Evolutionary conservation across 2,888 invertebrate genomes (phyloP), one percentile per base, ranked within the genome.

Genomic region (Thymelicus acteon): DNA sequence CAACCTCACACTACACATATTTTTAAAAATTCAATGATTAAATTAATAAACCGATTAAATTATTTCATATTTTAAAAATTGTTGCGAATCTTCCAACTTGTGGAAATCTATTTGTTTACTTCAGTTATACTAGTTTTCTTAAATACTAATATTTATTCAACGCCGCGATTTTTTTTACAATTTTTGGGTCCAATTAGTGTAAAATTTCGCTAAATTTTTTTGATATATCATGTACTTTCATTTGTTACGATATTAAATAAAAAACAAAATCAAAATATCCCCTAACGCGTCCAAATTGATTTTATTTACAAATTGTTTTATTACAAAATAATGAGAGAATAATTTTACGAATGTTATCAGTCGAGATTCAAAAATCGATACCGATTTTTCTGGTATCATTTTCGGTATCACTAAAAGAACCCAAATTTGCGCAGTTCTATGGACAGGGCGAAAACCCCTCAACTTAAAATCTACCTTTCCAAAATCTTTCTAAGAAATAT

Each of bases 1-100:
- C 92, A 92, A 91, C 92, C 91, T 90, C 92, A 91, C 90, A 78
- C 92, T 92, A 92, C 90, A 88, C 82, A 81, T 87, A 85, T 82
- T 85, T 80, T 81, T 80, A 78, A 79, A 78, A 80, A 76, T 78
- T 82, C 58, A 66, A 73, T 78, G 81, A 78, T 78, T 75, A 84
- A 86, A 84, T 84, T 79, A 82, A 78, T 52, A 83, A 83, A 80
- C 78, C 76, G 77, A 81, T 82, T 78, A 80, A 81, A 82, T 82
- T 83, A 80, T 78, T 77, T 78, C 66, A 69, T 75, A 74, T 75
- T 74, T 77, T 76, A 74, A 79, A 79, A 79, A 74, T 71, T 72
- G 74, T 75, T 75, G 74, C 73, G 73, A 72, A 66, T 71, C 52
- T 74, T 71, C 71, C 72, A 69, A 67, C 62, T 72, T 68, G 67